Evolutionary conservation across 2,888 invertebrate genomes (phyloP).

Genomic region (Gymnoscelis rufifasciata): DNA sequence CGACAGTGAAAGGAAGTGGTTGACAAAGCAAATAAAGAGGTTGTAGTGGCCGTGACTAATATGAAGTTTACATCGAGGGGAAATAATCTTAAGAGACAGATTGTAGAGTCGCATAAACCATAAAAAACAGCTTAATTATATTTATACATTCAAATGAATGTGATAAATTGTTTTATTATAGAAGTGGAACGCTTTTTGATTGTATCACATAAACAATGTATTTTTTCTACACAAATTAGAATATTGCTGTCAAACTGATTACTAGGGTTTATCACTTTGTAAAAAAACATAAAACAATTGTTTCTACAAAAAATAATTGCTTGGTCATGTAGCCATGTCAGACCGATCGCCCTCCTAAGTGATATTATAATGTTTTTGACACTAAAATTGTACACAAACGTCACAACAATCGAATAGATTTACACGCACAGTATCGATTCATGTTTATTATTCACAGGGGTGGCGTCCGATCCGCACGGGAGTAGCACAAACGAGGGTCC

Average conservation of each 20-base stretch:
- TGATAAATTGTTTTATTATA: no score
- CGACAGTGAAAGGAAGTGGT: constrained; percentile 26
- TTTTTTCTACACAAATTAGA: no score
- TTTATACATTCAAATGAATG: no score
- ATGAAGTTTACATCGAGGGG: constrained; percentile 21
- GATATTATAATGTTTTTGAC: constrained; percentile 16
- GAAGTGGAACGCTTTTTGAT: no score
- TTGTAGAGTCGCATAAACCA: constrained; percentile 10
- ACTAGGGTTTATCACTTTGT: no score
- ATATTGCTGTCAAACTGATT: no score
- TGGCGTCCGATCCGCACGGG: constrained; percentile 37
- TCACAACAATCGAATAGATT: constrained; percentile 24
- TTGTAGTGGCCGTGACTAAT: constrained; percentile 24
- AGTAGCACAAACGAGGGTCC: constrained; percentile 43
- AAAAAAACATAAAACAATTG: no score
- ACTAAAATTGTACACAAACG: constrained; percentile 16
- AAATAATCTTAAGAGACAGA: constrained; percentile 5
- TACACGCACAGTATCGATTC: constrained; percentile 28
- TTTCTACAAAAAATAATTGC: no score
- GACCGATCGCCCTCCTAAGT: constrained; percentile 6
- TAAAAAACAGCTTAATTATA: constrained; percentile 10
- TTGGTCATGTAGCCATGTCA: no score
- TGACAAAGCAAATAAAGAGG: constrained; percentile 27
- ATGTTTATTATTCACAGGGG: constrained; percentile 31
- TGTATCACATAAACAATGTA: constrained; percentile 8